A percentile compares a stretch with the other conserved stretches of the same genome.
These are phyloP conservation scores for Zoanthus sociatus DNA, from an alignment of 92 coral and sea anemone species.

Conservation along the genomic window DNA sequence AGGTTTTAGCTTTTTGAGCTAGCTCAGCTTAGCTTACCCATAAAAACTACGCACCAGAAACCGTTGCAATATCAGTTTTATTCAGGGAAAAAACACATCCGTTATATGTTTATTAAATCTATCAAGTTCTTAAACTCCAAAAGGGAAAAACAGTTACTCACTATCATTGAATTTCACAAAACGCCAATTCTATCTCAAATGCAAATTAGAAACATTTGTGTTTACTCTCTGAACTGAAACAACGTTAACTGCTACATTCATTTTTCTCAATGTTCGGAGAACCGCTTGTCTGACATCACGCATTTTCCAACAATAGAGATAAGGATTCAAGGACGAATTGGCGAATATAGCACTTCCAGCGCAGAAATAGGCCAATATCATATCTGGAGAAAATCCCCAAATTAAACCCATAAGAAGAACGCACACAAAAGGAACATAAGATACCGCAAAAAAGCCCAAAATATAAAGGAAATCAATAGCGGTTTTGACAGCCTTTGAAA, in stretches of 20 bases:
- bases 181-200: too few relatives aligned
- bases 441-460: constrained; percentile 41
- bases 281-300: constrained; percentile 50
- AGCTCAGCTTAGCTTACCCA: too few relatives aligned
- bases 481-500: constrained; percentile 38
- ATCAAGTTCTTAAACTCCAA: too few relatives aligned
- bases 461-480: constrained; percentile 45
- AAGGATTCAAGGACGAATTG: constrained; percentile 55
- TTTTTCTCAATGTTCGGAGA: constrained; percentile 21
- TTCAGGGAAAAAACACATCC: too few relatives aligned
- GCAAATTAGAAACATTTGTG: too few relatives aligned
- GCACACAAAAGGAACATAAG: constrained; percentile 48
- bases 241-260: not conserved
- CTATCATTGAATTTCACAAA: too few relatives aligned
- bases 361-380: constrained; percentile 37
- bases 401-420: constrained; percentile 31
- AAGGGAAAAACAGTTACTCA: too few relatives aligned
- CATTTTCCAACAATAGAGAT: constrained; percentile 63
- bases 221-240: not conserved
- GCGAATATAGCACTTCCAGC: constrained; percentile 46
- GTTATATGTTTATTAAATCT: too few relatives aligned
- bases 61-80: too few relatives aligned
- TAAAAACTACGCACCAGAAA: too few relatives aligned
- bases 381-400: constrained; percentile 31
- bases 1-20: too few relatives aligned